These are phyloP conservation scores for Sciurus niger DNA, from an alignment of 2,113 vertebrate genomes.

Conservation along the genomic window DNA sequence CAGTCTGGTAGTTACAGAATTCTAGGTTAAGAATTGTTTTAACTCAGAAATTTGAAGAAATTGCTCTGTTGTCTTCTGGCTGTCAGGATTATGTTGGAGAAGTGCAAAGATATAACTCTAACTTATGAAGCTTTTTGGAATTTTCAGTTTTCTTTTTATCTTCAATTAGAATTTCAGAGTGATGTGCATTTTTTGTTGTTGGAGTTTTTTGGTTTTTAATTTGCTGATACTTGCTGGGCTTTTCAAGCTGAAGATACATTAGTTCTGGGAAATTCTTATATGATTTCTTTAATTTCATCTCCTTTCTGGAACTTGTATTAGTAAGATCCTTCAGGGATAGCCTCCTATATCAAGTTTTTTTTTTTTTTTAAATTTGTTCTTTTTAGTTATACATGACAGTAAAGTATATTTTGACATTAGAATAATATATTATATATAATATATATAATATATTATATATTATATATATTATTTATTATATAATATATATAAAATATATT, in stretches of 20 bases:
- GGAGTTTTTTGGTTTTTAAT: neutral
- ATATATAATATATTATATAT: too few relatives aligned
- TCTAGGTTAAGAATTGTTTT: slow-evolving; percentile 40
- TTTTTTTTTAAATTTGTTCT: neutral
- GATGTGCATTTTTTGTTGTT: neutral
- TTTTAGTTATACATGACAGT: too few relatives aligned
- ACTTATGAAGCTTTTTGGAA: neutral
- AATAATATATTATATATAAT: too few relatives aligned
- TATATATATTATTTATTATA: too few relatives aligned
- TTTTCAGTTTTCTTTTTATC: neutral
- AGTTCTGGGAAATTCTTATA: neutral
- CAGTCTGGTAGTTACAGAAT: neutral
- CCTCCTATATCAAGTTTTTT: neutral
- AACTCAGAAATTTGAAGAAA: slow-evolving; percentile 21
- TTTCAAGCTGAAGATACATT: neutral
- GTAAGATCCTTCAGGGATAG: neutral
- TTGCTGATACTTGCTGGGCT: neutral
- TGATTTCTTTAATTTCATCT: neutral
- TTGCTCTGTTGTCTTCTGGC: slow-evolving; percentile 10
- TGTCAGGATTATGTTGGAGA: neutral
- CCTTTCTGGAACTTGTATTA: neutral
- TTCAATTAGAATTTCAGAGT: slow-evolving; percentile 10
- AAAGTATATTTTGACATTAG: too few relatives aligned
- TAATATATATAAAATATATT: too few relatives aligned
- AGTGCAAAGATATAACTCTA: neutral